Conservation (phyloP, 2,888 invertebrate species). For the Apamea sordens region DNA sequence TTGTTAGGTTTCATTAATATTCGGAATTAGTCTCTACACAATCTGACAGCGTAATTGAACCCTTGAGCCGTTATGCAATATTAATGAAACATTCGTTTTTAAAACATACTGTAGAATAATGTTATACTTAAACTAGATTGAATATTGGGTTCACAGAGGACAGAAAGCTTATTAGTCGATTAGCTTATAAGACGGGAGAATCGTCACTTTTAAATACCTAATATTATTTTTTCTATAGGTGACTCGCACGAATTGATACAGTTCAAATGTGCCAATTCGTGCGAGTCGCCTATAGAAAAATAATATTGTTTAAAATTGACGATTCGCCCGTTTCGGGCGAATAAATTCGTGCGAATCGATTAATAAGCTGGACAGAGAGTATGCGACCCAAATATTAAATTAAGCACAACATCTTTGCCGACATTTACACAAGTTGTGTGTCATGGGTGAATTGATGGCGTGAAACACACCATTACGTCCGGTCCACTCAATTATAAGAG, state of each 20-base stretch:
- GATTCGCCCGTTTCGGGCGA: background rate
- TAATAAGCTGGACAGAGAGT: background rate
- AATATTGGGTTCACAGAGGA: slow-evolving; percentile 6
- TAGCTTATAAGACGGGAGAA: too few relatives aligned
- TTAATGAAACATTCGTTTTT: slow-evolving; percentile 12
- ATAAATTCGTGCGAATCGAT: background rate
- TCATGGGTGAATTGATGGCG: slow-evolving; percentile 59
- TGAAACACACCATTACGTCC: slow-evolving; percentile 64
- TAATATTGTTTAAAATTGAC: too few relatives aligned
- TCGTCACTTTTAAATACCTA: background rate
- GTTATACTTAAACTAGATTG: background rate
- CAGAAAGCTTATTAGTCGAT: background rate
- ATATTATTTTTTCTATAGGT: background rate
- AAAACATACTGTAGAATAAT: slow-evolving; percentile 1
- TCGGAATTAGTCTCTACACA: background rate
- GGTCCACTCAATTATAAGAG: slow-evolving; percentile 65
- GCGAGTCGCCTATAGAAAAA: too few relatives aligned
- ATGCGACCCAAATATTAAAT: slow-evolving; percentile 40
- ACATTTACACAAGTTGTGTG: slow-evolving; percentile 57
- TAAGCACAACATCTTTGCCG: slow-evolving; percentile 48
- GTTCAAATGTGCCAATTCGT: background rate
- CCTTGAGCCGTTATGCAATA: slow-evolving; percentile 2
- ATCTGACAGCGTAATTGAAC: slow-evolving; percentile 3
- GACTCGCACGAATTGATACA: background rate
- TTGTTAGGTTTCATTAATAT: slow-evolving; percentile 14